Conservation (phyloP, 2,888 invertebrate genomes). For the Halictus quadricinctus region DNA sequence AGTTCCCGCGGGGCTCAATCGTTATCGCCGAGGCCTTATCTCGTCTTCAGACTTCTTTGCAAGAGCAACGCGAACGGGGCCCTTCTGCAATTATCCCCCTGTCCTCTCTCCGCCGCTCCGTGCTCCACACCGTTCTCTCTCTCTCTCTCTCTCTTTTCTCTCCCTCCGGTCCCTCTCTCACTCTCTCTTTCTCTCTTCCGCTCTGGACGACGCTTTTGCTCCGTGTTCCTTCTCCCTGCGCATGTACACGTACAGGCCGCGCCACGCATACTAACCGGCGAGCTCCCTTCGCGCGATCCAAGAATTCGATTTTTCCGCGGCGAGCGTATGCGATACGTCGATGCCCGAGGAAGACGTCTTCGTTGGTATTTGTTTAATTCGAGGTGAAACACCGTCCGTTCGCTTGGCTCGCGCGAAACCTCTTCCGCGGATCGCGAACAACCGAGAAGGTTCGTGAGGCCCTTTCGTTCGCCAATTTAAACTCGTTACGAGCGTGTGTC, state of each 20-base stretch:
- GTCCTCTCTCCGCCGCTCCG: constrained; percentile 54
- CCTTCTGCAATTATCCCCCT: constrained; percentile 80
- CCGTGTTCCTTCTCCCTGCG: constrained; percentile 15
- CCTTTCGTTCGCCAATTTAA: background rate
- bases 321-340: constrained; percentile 44
- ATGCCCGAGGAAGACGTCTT: constrained; percentile 28
- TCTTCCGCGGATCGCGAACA: background rate
- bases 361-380: constrained; percentile 49
- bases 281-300: constrained; percentile 45
- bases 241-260: background rate
- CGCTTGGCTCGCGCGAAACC: background rate
- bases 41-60: constrained; percentile 77
- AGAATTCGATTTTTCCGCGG: constrained; percentile 70
- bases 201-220: constrained; percentile 33
- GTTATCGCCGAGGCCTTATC: constrained; percentile 81
- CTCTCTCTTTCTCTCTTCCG: constrained; percentile 24
- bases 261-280: background rate
- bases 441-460: background rate
- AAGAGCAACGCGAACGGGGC: constrained; percentile 75
- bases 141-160: constrained; percentile 21
- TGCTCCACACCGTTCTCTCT: constrained; percentile 17
- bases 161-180: background rate
- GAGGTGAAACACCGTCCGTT: background rate
- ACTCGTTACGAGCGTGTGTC: background rate
- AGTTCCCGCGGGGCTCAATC: constrained; percentile 80